Base-by-base conservation (phyloP, 2,888 invertebrate species). In the Ctena decussata region DNA sequence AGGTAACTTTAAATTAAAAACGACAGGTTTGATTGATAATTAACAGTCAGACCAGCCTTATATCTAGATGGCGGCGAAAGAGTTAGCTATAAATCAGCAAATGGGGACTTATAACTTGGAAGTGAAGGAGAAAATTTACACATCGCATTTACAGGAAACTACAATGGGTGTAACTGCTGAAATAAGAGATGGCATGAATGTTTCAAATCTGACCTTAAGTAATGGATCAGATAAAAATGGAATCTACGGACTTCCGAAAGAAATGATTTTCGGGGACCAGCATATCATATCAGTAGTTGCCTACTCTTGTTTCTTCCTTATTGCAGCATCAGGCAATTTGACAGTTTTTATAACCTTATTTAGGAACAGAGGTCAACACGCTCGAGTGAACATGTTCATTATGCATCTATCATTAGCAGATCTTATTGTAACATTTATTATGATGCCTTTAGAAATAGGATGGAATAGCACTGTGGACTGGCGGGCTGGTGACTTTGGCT, bases 321-420 rank as follows among this genome's bases (percentile, higher is more conserved):
- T 98, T 91, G 98, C 98, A 0, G 97, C 98, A 0, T 97, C 98
- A 65, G 98, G 98, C 32, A 99, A 99, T 96, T 96, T 97, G 73
- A 97, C 97, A 0, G 97, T 98, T 18, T 91, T 98, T 93, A 96
- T 97, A 11, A 97, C 97, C 0, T 96, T 98, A 24, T 96, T 97
- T 92, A 96, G 97, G 91, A 97, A 98, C 89, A 96, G 97, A 49
- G 96, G 97, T 53, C 95, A 97, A 70, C 97, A 97, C 93, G 94
- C 94, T 0, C 96, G 98, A 60, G 97, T 98, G 74, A 97, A 97
- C 80, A 94, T 98, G 83, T 97, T 98, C 96, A 97, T 98, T 95
- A 97, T 97, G 80, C 97, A 98, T 95, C 96, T 98, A 57, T 97
- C 97, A 0, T 96, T 97, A 97, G 98, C 98, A 11, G 98, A 98